Percentiles rank a stretch among this genome's conserved stretches.
phyloP scores from a whole-genome alignment of 2,888 invertebrate genomes.

The Choristoneura rosaceana region DNA sequence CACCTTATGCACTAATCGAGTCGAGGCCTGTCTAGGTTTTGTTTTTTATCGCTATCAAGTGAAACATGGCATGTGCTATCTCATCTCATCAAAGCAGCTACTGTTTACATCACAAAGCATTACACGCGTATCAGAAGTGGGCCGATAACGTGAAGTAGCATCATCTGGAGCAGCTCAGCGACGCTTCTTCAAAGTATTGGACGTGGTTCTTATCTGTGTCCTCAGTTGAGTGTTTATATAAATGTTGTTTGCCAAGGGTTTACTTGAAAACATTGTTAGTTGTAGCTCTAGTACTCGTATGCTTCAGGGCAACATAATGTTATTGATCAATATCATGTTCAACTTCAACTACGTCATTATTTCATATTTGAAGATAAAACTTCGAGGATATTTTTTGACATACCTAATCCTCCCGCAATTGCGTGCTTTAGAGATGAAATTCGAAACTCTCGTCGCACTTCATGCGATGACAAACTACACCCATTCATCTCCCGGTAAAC shows the following conservation, averaged over 20 bases:
- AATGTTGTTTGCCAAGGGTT: background rate
- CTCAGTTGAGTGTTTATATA: background rate
- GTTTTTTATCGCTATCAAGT: background rate
- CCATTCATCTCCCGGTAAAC: slow-evolving; percentile 32
- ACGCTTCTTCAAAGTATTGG: slow-evolving; percentile 6
- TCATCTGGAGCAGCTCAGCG: slow-evolving; percentile 2
- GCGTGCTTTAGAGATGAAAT: slow-evolving; percentile 15
- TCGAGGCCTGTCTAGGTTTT: background rate
- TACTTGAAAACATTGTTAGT: background rate
- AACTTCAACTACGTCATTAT: background rate
- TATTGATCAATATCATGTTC: background rate
- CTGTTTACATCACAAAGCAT: slow-evolving; percentile 17
- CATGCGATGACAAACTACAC: slow-evolving; percentile 23
- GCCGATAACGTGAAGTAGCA: slow-evolving; percentile 5
- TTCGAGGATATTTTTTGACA: background rate
- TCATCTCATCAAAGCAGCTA: slow-evolving; percentile 4
- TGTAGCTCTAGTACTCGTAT: background rate
- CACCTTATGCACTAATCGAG: background rate
- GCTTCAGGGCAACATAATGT: background rate
- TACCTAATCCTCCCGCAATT: slow-evolving; percentile 16
- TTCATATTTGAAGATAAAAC: background rate
- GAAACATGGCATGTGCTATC: background rate
- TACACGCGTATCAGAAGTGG: slow-evolving; percentile 6
- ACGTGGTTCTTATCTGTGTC: background rate
- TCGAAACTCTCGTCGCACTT: background rate